These are phyloP conservation scores for Hystrix brachyura DNA, from an alignment of 2,113 vertebrate species.

Conservation along the genomic window DNA sequence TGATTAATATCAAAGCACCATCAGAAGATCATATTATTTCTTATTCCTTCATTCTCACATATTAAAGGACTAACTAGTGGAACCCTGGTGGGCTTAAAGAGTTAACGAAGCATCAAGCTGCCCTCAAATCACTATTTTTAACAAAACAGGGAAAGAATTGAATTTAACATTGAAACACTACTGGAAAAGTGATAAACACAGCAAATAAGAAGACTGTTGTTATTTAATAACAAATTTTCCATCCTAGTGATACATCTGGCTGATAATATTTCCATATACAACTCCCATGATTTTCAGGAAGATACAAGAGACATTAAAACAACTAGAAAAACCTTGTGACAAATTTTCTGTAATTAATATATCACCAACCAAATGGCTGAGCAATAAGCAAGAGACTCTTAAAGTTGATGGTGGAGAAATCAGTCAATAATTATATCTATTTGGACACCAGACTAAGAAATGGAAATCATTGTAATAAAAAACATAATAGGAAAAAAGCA, in stretches of 20 bases:
- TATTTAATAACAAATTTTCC: background rate
- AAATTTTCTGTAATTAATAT: conserved; percentile 46
- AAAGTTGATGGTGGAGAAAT: conserved; percentile 61
- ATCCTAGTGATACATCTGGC: background rate
- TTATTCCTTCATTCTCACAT: background rate
- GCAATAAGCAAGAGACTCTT: conserved; percentile 40
- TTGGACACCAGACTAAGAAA: conserved; percentile 9
- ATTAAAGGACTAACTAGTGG: background rate
- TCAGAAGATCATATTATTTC: background rate
- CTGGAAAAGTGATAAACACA: background rate
- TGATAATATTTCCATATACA: background rate
- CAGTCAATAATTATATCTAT: conserved; percentile 64
- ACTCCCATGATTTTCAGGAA: background rate
- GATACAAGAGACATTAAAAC: background rate
- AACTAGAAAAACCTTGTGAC: background rate
- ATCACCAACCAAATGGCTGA: background rate
- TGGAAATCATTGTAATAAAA: conserved; percentile 49
- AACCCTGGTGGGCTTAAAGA: background rate
- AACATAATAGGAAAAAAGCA: background rate
- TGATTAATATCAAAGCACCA: background rate
- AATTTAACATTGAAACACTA: background rate
- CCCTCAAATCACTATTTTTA: background rate
- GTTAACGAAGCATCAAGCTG: background rate
- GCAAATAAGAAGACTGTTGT: background rate
- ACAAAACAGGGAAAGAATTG: background rate